Evolutionary conservation across 2,113 vertebrate species (phyloP).

Genomic region (Alexandromys fortis): DNA sequence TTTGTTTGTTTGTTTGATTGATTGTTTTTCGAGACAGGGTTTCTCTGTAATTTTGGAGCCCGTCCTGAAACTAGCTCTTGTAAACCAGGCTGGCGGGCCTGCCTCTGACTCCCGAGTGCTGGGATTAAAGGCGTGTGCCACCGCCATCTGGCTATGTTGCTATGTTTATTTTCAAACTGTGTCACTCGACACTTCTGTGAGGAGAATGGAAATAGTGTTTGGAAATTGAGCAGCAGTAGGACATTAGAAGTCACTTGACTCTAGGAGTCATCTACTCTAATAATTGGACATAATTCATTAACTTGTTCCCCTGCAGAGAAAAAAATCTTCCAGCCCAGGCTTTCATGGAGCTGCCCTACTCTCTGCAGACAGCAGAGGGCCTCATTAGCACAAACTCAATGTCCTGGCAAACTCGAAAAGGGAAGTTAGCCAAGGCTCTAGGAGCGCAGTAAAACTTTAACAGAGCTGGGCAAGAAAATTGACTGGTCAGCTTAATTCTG

Average conservation of each 20-base stretch:
- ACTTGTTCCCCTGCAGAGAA: slow-evolving; percentile 47
- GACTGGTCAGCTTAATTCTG: slow-evolving; percentile 39
- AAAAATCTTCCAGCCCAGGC: slow-evolving; percentile 13
- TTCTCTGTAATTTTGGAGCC: no score
- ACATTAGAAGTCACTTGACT: neutral
- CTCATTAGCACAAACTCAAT: slow-evolving; percentile 69
- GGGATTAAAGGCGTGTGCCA: no score
- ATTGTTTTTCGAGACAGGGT: no score
- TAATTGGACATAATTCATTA: slow-evolving; percentile 49
- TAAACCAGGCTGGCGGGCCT: no score
- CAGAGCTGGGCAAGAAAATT: slow-evolving; percentile 59
- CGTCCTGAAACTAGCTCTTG: no score
- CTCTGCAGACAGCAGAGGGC: slow-evolving; percentile 78
- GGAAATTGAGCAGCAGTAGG: slow-evolving; percentile 6
- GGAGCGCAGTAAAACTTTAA: slow-evolving; percentile 63
- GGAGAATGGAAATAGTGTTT: neutral
- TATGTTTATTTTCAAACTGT: slow-evolving; percentile 17
- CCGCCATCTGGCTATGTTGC: no score
- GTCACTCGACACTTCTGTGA: slow-evolving; percentile 7
- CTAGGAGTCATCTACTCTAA: neutral
- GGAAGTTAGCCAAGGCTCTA: slow-evolving; percentile 63
- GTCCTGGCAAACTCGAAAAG: slow-evolving; percentile 53
- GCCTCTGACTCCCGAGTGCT: no score
- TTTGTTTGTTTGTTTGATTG: no score
- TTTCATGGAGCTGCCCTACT: slow-evolving; percentile 67